A percentile compares a stretch with the other conserved stretches of the same genome.
Evolutionary conservation across 2,797 vertebrate genomes (phyloP).

Genomic region (Pseudocheirus occidentalis): DNA sequence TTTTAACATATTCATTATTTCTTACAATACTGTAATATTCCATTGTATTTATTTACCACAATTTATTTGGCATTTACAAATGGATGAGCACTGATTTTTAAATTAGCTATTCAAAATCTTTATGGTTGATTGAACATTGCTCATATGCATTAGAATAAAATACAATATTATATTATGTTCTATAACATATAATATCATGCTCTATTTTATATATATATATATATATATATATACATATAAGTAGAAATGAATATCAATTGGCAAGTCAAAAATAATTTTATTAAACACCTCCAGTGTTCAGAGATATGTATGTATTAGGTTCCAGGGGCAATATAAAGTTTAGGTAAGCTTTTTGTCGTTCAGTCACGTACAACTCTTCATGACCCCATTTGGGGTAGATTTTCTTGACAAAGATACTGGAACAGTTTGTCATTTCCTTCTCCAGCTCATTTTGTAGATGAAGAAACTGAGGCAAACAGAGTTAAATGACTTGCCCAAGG

Average conservation of each 20-base stretch:
- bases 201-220: too few relatives aligned
- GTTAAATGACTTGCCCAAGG: too few relatives aligned
- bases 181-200: neutral
- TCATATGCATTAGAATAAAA: neutral
- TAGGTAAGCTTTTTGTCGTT: neutral
- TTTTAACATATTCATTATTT: neutral
- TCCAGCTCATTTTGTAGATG: neutral
- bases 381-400: neutral
- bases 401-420: neutral
- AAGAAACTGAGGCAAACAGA: neutral
- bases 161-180: neutral
- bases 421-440: neutral
- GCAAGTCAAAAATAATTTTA: neutral
- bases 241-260: neutral
- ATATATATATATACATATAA: neutral
- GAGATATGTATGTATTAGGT: neutral
- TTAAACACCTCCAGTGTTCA: neutral
- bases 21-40: neutral
- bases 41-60: neutral
- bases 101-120: neutral
- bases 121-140: neutral
- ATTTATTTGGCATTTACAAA: neutral
- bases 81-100: neutral
- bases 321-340: neutral
- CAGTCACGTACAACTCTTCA: neutral